Base-by-base conservation (phyloP, 2,113 vertebrate genomes). In the Bubo bubo region DNA sequence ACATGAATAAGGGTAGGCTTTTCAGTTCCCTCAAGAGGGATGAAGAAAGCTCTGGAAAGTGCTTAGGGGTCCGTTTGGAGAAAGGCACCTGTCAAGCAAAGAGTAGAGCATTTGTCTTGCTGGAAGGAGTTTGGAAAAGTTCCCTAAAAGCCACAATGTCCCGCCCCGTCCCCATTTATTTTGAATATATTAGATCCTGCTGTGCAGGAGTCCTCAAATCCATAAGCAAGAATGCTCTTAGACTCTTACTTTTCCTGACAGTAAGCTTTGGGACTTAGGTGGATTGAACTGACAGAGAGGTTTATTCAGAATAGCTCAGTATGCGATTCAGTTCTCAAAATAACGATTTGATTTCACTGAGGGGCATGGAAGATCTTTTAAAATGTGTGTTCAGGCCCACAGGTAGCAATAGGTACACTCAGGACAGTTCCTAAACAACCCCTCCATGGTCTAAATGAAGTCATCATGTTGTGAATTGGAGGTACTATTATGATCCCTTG, bases 331-430 rank as follows among this genome's bases (percentile, higher is more conserved):
- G 32, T 72, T 88, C 41, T 84, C 58, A 87, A 88, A 95, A 86
- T 86, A 97, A 89, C 72, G 32, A 89, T 91, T 96, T 91, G 88
- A 83, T 93, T 95, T 93, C 50, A 55, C 52, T n/a, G 43, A 63
- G 28, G n/a, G 47, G 21, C 43, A 60, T 14, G 39, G 79, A 66
- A 91, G 55, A n/a, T 35, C 19, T 94, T 95, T 83, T 83, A 68
- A 94, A 87, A 77, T 28, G 22, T 84, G 19, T 59, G 52, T 83
- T 82, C 71, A 93, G 55, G 21, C 32, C 84, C 70, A 75, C 24
- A 75, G 60, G 66, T 83, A 91, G 50, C 63, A 89, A 52, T 81
- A 84, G 59, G 89, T 45, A n/a, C 21, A 91, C 35, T 70, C 59
- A 75, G 47, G 72, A 14, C 53, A 79, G 15, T 66, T 97, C 91